phyloP scores from a whole-genome alignment of 2,113 vertebrate genomes.

The Calypte anna region DNA sequence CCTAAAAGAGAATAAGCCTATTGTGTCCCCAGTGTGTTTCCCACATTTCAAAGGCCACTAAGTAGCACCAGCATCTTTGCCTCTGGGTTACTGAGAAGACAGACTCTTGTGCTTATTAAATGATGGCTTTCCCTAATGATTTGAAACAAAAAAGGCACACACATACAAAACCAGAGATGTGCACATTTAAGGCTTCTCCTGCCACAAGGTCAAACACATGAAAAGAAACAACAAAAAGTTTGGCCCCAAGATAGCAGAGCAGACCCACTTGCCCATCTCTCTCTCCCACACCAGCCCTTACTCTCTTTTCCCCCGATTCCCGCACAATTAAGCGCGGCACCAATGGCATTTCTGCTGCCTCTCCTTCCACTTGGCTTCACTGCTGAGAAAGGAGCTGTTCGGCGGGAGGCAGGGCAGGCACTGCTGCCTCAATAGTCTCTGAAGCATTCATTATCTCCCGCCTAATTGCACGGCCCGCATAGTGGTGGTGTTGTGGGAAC shows the following conservation, averaged over 20 bases:
- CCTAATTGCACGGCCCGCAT: conserved; percentile 66
- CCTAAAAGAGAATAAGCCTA: conserved; percentile 62
- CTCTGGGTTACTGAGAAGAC: conserved; percentile 64
- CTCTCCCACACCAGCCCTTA: conserved; percentile 7
- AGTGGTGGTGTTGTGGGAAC: conserved; percentile 66
- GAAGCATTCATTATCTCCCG: conserved; percentile 67
- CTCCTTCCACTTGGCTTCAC: conserved; percentile 73
- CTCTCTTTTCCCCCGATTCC: conserved; percentile 17
- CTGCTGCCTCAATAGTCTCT: conserved; percentile 50
- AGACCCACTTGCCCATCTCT: conserved; percentile 45
- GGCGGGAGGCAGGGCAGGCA: conserved; percentile 31
- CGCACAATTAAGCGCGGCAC: conserved; percentile 35
- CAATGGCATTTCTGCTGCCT: conserved; percentile 49
- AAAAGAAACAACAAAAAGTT: conserved; percentile 60
- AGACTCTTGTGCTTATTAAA: conserved; percentile 57
- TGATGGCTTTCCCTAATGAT: conserved; percentile 67
- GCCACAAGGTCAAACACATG: conserved; percentile 60
- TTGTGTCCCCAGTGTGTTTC: conserved; percentile 70
- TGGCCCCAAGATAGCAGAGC: conserved; percentile 23
- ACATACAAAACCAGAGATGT: conserved; percentile 51
- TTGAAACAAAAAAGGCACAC: conserved; percentile 69
- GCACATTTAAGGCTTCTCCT: conserved; percentile 65
- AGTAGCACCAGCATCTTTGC: conserved; percentile 62
- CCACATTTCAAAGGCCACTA: conserved; percentile 67
- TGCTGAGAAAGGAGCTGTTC: conserved; percentile 60